phyloP scores from a whole-genome alignment of 2,113 vertebrate genomes.

The Hypocryptadius cinnamomeus region DNA sequence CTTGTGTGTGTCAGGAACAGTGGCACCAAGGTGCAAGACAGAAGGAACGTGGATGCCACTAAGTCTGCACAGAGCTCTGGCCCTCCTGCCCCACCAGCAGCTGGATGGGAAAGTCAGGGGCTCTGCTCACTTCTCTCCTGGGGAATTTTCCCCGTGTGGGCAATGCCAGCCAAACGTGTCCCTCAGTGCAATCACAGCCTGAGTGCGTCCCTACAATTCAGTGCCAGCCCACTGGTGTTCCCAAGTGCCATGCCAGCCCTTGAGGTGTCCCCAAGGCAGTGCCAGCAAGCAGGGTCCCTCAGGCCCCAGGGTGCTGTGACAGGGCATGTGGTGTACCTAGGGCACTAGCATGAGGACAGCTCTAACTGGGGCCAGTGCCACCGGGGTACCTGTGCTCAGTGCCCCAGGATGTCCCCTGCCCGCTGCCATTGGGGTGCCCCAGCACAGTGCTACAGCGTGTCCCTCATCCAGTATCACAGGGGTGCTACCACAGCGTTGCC shows the following conservation, averaged over 20 bases:
- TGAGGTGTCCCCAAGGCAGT: neutral
- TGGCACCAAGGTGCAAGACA: neutral
- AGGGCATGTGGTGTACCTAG: no score
- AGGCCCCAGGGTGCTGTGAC: neutral
- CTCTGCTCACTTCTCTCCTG: neutral
- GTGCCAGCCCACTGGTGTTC: no score
- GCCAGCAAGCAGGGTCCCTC: neutral
- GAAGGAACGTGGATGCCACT: neutral
- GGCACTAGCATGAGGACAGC: fast-evolving
- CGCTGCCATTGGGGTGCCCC: neutral
- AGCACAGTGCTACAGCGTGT: fast-evolving
- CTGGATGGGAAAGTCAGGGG: neutral
- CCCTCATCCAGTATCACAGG: neutral
- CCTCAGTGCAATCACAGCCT: neutral
- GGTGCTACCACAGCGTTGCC: neutral
- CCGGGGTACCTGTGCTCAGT: neutral
- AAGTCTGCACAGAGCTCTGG: neutral
- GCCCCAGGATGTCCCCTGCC: neutral
- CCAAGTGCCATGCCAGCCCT: neutral
- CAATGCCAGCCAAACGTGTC: neutral
- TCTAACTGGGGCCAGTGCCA: neutral
- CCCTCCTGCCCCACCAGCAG: neutral
- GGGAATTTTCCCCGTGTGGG: neutral
- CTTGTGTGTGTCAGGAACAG: neutral
- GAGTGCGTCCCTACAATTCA: neutral